phyloP scores from a whole-genome alignment of 2,888 invertebrate species.

The Caradrina kadenii region DNA sequence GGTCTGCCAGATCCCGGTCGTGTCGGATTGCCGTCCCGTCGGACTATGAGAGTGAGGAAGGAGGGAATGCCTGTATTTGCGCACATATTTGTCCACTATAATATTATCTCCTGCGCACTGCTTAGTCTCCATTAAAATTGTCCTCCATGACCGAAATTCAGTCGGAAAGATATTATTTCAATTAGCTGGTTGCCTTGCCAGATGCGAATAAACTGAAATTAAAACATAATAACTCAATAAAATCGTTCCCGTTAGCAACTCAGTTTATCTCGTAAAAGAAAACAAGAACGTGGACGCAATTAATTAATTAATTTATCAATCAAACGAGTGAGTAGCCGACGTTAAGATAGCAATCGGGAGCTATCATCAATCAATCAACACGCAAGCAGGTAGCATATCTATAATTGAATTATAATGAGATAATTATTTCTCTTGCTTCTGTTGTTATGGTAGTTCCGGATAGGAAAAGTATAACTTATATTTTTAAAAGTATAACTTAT shows the following conservation, averaged over 20 bases:
- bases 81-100: no score
- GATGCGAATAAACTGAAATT: not conserved
- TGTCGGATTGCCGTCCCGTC: no score
- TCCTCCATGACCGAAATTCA: no score
- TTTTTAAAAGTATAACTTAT: no score
- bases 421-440: not conserved
- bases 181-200: no score
- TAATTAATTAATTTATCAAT: slow-evolving; percentile 47
- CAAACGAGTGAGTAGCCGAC: not conserved
- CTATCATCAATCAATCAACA: slow-evolving; percentile 36
- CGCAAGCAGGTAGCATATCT: slow-evolving; percentile 15
- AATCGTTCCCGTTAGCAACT: slow-evolving; percentile 17
- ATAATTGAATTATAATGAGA: slow-evolving; percentile 32
- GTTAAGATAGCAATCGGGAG: slow-evolving; percentile 26
- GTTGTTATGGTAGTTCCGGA: not conserved
- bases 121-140: no score
- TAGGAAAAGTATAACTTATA: no score
- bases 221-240: slow-evolving; percentile 9
- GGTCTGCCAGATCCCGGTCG: no score
- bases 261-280: slow-evolving; percentile 27
- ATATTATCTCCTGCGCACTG: no score
- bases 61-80: no score
- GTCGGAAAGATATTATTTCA: no score
- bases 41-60: no score
- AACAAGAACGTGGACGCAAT: slow-evolving; percentile 8